Evolutionary conservation across 2,888 invertebrate species (phyloP), one percentile per base, ranked within the genome.

Genomic region (Crossocerus cetratus): DNA sequence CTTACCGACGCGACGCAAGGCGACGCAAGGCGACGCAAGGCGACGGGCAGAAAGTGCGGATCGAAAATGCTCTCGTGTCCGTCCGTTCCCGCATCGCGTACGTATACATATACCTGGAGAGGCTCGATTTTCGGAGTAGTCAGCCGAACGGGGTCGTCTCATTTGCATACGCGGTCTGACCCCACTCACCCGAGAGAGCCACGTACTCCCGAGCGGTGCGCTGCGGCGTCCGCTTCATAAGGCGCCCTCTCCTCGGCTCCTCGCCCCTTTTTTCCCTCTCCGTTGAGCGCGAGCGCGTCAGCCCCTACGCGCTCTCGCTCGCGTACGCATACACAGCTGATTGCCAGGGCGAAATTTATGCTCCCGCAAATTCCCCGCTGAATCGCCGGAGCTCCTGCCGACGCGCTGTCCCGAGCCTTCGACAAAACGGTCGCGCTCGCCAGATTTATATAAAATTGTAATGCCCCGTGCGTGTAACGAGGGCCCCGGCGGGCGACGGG

Each of bases 101-200:
- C 64, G 62, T 56, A 8, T 42, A 22, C 23, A n/a, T n/a, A n/a
- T n/a, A n/a, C n/a, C n/a, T n/a, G n/a, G n/a, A n/a, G 14, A 49
- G 21, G 32, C 53, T 49, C 60, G 62, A 67, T 72, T 80, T 73
- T 73, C 49, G 57, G 68, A 68, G 44, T 68, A 68, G 44, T 68
- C 71, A 64, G 62, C 76, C 65, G 21, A 53, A 57, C 43, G 64
- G 65, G 63, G 64, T 69, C 72, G 72, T 81, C 80, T 85, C 78
- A 86, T 86, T 86, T 86, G 83, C 86, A 86, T 86, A 83, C 79
- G 78, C 81, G 83, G 81, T 80, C 81, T 86, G 84, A 85, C 85
- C 84, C 82, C 56, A 70, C 73, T 71, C 78, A 72, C 61, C 69
- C 63, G 60, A 75, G 69, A 75, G 69, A 77, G 70, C 42, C 62